Conservation (phyloP, 2,113 vertebrate genomes). For the Corythoichthys intestinalis region DNA sequence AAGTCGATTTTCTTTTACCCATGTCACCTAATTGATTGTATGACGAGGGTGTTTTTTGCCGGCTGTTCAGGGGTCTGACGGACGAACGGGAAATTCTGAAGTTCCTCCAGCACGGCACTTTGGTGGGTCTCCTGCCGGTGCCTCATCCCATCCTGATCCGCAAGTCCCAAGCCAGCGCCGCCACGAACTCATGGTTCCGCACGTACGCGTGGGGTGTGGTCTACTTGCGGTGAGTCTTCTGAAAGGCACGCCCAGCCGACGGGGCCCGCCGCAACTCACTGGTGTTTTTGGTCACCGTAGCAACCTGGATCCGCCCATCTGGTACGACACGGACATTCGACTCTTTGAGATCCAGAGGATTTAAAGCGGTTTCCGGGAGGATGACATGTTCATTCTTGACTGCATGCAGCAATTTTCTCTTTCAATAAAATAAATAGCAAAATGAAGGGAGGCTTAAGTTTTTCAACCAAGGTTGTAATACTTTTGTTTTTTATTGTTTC, state of each 20-base stretch:
- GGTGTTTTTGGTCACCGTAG: slow-evolving; percentile 62
- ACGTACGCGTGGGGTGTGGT: slow-evolving; percentile 99
- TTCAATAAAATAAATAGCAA: too few species aligned
- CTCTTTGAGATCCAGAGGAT: slow-evolving; percentile 98
- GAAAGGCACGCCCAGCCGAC: not conserved
- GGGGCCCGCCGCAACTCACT: not conserved
- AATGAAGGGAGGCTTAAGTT: too few species aligned
- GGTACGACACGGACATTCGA: slow-evolving; percentile 96
- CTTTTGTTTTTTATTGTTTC: too few species aligned
- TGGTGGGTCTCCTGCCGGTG: slow-evolving; percentile 94
- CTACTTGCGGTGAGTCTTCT: slow-evolving; percentile 84
- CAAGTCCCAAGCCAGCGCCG: slow-evolving; percentile 94
- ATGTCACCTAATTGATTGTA: too few species aligned
- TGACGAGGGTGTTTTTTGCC: not conserved
- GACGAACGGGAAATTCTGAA: slow-evolving; percentile 95
- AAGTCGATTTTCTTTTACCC: slow-evolving; percentile 31
- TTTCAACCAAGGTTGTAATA: too few species aligned
- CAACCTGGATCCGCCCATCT: slow-evolving; percentile 93
- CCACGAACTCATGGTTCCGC: slow-evolving; percentile 95
- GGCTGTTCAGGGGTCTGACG: slow-evolving; percentile 80
- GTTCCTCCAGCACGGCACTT: slow-evolving; percentile 93
- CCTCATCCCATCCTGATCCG: slow-evolving; percentile 98
- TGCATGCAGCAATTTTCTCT: not conserved
- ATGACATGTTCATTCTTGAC: too few species aligned
- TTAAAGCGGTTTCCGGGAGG: slow-evolving; percentile 52